Conservation (phyloP, 2,888 invertebrate genomes). For the Microplitis deprimator region DNA sequence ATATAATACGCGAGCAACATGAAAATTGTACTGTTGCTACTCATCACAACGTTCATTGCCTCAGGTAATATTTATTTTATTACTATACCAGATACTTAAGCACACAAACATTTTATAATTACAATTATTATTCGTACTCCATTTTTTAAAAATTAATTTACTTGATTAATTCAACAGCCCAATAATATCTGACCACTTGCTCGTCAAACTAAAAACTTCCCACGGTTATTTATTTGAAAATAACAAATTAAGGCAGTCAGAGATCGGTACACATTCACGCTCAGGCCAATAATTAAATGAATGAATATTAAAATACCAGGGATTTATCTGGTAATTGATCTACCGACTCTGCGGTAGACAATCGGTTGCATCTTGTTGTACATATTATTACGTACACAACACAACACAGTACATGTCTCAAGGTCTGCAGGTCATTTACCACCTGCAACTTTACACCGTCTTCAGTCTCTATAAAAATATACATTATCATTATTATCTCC, state of each 20-base stretch:
- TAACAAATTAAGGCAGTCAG: neutral
- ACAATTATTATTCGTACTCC: neutral
- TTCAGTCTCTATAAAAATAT: constrained; percentile 7
- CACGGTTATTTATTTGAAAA: neutral
- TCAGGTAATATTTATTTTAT: constrained; percentile 70
- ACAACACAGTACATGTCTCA: constrained; percentile 57
- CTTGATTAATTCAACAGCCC: neutral
- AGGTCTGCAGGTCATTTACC: constrained; percentile 69
- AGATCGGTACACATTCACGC: neutral
- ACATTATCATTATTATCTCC: no score
- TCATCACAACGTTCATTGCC: constrained; percentile 74
- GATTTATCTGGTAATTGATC: constrained; percentile 11
- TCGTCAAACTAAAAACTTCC: neutral
- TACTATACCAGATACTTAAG: no score
- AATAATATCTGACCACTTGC: no score
- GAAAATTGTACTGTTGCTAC: constrained; percentile 74
- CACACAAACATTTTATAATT: no score
- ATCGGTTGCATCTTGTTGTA: constrained; percentile 33
- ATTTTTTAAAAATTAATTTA: neutral
- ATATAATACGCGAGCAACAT: constrained; percentile 64
- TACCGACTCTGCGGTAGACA: constrained; percentile 18
- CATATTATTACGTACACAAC: constrained; percentile 34
- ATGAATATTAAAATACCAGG: neutral
- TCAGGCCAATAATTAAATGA: neutral
- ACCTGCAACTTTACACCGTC: constrained; percentile 59